Evolutionary conservation across 2,888 invertebrate genomes (phyloP).

Genomic region (Malthinus seriepunctatus): DNA sequence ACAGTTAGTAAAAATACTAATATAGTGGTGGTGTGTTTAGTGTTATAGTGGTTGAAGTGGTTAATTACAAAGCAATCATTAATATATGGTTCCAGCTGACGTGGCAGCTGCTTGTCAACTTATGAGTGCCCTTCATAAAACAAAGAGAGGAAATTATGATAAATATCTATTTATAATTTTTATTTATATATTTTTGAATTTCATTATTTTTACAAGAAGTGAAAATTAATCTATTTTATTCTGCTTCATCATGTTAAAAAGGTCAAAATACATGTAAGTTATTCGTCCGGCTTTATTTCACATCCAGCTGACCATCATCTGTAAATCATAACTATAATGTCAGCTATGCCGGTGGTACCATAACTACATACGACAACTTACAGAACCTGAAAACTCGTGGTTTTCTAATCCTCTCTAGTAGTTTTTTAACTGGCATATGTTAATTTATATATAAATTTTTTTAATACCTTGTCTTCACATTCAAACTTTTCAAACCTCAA

Average conservation of each 20-base stretch:
- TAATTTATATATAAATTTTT: slow-evolving; percentile 17
- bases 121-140: slow-evolving; percentile 52
- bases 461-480: slow-evolving; percentile 6
- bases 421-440: slow-evolving; percentile 22
- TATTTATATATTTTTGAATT: slow-evolving; percentile 49
- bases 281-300: slow-evolving; percentile 29
- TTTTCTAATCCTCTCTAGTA: slow-evolving; percentile 26
- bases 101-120: slow-evolving; percentile 53
- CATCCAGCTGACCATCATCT: slow-evolving; percentile 34
- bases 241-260: slow-evolving; percentile 27
- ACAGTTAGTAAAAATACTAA: slow-evolving; percentile 14
- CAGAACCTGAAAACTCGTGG: slow-evolving; percentile 31
- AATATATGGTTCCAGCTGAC: slow-evolving; percentile 53
- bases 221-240: slow-evolving; percentile 37
- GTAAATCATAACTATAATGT: slow-evolving; percentile 36
- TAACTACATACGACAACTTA: slow-evolving; percentile 21
- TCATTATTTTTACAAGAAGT: slow-evolving; percentile 41
- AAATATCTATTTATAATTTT: slow-evolving; percentile 54
- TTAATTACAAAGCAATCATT: slow-evolving; percentile 57
- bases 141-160: slow-evolving; percentile 55
- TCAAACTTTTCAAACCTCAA: neutral
- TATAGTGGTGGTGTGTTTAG: slow-evolving; percentile 42
- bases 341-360: slow-evolving; percentile 29
- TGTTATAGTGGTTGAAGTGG: slow-evolving; percentile 50
- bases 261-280: slow-evolving; percentile 30